phyloP scores from a whole-genome alignment of 1,140 invertebrate genomes.

The Drosophila ananassae region DNA sequence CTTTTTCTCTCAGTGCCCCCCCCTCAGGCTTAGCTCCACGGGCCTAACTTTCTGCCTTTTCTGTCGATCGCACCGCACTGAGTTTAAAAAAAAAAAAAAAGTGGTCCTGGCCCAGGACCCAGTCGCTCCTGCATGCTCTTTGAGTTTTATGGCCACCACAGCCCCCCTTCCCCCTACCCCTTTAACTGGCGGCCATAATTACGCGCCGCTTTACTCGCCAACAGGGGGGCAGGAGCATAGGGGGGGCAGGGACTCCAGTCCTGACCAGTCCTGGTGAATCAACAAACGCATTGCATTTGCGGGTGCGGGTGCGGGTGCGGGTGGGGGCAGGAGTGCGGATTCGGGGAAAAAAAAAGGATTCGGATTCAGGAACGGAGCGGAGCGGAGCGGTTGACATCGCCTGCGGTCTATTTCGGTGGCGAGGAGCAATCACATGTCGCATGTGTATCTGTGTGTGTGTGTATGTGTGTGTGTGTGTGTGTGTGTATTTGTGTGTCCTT shows the following conservation, averaged over 20 bases:
- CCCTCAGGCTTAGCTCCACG: background rate
- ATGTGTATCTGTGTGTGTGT: conserved; percentile 2
- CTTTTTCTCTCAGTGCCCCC: background rate
- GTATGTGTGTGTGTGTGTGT: conserved; percentile 3
- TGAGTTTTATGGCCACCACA: conserved; percentile 27
- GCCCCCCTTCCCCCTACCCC: background rate
- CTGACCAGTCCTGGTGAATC: conserved; percentile 22
- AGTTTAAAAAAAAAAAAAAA: background rate
- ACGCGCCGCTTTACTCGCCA: conserved; percentile 46
- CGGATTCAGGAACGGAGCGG: background rate
- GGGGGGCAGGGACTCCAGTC: background rate
- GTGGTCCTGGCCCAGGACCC: background rate
- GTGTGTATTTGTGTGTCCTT: background rate
- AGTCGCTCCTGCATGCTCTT: conserved; percentile 30
- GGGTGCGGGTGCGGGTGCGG: background rate
- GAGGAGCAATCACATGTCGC: conserved; percentile 29
- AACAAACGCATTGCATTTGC: conserved; percentile 44
- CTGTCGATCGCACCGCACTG: conserved; percentile 3
- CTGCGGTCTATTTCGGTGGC: conserved; percentile 28
- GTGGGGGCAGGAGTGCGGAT: background rate
- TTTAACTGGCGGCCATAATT: conserved; percentile 54
- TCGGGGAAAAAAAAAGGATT: conserved; percentile 29
- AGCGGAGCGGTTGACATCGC: conserved; percentile 39
- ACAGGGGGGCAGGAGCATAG: background rate
- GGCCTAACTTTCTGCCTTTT: conserved; percentile 8